Evolutionary conservation across 2,797 vertebrate genomes (phyloP).

Genomic region (Alca torda): DNA sequence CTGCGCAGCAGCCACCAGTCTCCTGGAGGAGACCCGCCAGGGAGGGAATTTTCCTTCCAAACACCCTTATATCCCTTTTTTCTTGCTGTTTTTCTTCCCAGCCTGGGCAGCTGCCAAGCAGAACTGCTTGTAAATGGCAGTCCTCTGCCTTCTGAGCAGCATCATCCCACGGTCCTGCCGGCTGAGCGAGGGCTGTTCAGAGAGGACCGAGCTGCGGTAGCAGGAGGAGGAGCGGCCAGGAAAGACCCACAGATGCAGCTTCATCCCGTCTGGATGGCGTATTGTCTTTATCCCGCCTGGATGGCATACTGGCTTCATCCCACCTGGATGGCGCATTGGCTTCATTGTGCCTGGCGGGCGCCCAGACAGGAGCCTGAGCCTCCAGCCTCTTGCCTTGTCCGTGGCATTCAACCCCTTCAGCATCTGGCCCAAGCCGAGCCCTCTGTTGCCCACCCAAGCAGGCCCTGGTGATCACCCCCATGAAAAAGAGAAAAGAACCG

Average conservation of each 20-base stretch:
- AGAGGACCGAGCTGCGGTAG: background rate
- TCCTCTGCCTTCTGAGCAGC: conserved; percentile 11
- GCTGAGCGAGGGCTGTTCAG: background rate
- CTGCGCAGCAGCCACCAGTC: background rate
- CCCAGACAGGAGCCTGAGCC: background rate
- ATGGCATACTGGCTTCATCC: background rate
- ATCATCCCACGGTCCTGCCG: conserved; percentile 13
- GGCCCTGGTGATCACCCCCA: background rate
- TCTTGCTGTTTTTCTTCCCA: background rate
- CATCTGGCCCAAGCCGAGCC: background rate
- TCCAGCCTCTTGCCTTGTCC: background rate
- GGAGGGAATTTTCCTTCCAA: background rate
- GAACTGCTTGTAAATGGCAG: conserved; percentile 13
- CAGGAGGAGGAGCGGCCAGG: background rate
- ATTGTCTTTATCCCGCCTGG: background rate
- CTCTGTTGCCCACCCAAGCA: background rate
- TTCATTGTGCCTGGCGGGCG: background rate
- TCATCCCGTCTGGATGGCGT: background rate
- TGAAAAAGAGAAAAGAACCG: background rate
- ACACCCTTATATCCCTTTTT: background rate
- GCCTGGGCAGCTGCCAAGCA: conserved; percentile 25
- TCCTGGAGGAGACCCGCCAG: background rate
- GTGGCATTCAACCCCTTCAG: background rate
- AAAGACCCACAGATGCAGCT: background rate
- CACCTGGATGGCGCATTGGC: background rate